Conservation (phyloP, 2,797 vertebrate genomes). For the Chloroceryle inda region DNA sequence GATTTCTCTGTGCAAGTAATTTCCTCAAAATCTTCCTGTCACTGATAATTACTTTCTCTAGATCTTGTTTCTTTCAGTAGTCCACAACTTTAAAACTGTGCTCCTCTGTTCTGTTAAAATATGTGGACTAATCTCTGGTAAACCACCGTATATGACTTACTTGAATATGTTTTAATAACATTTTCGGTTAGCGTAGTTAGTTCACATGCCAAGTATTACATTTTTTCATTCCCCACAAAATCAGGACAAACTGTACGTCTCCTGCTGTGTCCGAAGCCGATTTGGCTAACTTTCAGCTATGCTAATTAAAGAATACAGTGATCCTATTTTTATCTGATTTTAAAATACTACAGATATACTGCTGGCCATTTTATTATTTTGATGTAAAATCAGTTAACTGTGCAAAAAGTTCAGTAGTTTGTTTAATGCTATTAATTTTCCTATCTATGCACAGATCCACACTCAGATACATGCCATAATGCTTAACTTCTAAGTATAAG, state of each 20-base stretch:
- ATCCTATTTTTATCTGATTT: constrained; percentile 79
- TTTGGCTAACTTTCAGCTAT: constrained; percentile 78
- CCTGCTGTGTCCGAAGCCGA: constrained; percentile 73
- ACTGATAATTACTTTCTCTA: background rate
- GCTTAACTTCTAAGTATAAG: background rate
- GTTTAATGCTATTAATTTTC: background rate
- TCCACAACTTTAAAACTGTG: constrained; percentile 7
- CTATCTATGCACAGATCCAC: background rate
- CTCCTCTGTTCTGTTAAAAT: constrained; percentile 45
- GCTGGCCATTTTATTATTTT: constrained; percentile 48
- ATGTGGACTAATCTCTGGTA: constrained; percentile 47
- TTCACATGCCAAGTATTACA: constrained; percentile 74
- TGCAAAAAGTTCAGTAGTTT: constrained; percentile 25
- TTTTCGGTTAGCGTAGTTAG: constrained; percentile 72
- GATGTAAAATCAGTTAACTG: constrained; percentile 59
- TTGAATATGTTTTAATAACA: constrained; percentile 69
- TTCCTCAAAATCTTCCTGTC: background rate
- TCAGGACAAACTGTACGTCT: constrained; percentile 77
- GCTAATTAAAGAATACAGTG: constrained; percentile 79
- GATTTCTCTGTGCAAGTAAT: background rate
- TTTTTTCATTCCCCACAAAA: constrained; percentile 78
- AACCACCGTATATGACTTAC: constrained; percentile 66
- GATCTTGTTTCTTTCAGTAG: background rate
- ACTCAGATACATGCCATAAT: background rate
- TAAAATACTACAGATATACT: constrained; percentile 68